Base-by-base conservation (phyloP, 2,888 invertebrate genomes). In the Taphrorychus bicolor region DNA sequence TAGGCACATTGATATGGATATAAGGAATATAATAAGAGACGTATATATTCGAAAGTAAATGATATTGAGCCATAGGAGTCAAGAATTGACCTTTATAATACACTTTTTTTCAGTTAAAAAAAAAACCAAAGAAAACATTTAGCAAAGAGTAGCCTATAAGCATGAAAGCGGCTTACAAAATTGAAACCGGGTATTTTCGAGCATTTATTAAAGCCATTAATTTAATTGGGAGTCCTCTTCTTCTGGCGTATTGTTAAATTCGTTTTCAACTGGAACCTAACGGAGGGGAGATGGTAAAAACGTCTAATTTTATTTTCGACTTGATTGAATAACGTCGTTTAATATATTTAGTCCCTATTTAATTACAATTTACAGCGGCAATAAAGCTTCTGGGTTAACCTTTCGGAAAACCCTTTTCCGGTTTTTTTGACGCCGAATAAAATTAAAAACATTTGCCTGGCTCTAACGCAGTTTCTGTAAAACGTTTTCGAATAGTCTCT, bases 351-450 rank as follows among this genome's bases (percentile, higher is more conserved):
- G 66, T 56, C 66, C 66, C 57, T 32, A 54, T 66, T 66, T 66
- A 66, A 66, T 66, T 61, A 66, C 66, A 58, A 61, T 66, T 66
- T 66, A 66, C 59, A n/a, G 57, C 51, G 41, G 61, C 66, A 61
- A 58, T 66, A 66, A 52, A 57, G 23, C 58, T 52, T 45, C 42
- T 22, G 23, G 59, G 19, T 66, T 45, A 60, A 40, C 59, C 66
- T 52, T 45, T 41, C 21, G 66, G 32, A 59, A 53, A 66, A 60
- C 59, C 60, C 60, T 56, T 60, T 60, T 63, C 53, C 19, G 41
- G 66, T 42, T 49, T 66, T 64, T 59, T 66, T 59, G 54, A 59
- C 66, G 17, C 21, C 22, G 51, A 18, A 21, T 51, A n/a, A n/a
- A n/a, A n/a, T 2, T 18, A 45, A 45, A 45, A 45, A 17, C n/a